Evolutionary conservation across 2,888 invertebrate genomes (phyloP).

Genomic region (Drosophila fulvimacula): DNA sequence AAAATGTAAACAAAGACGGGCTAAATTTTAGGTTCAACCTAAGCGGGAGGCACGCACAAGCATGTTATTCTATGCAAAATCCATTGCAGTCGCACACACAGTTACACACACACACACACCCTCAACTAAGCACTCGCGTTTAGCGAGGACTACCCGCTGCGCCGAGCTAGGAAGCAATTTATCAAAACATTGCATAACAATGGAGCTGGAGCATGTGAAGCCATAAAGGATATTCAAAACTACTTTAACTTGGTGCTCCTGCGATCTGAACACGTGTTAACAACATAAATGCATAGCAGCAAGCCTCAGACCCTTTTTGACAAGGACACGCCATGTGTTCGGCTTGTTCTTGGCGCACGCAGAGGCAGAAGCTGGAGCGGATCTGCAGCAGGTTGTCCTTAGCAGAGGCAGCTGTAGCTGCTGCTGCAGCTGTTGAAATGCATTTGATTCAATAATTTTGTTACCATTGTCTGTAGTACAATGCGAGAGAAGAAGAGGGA

Average conservation of each 20-base stretch:
- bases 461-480: not conserved
- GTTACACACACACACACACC: not conserved
- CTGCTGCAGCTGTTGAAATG: not conserved
- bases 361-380: not conserved
- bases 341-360: not conserved
- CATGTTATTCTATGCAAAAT: conserved; percentile 20
- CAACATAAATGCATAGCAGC: conserved; percentile 46
- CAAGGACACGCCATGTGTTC: conserved; percentile 2
- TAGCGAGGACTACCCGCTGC: conserved; percentile 18
- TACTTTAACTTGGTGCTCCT: conserved; percentile 45
- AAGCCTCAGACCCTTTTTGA: not conserved
- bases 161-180: conserved; percentile 56
- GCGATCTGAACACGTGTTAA: conserved; percentile 68
- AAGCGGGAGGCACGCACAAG: not conserved
- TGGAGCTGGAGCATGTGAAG: conserved; percentile 17
- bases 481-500: not conserved
- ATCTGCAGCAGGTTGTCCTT: not conserved
- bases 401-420: not conserved
- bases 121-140: not conserved
- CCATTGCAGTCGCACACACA: not conserved
- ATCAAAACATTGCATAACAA: conserved; percentile 69
- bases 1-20: conserved; percentile 4
- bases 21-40: conserved; percentile 13
- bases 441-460: conserved; percentile 10
- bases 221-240: conserved; percentile 68